Conservation (phyloP, 2,113 vertebrate genomes). For the Mirounga angustirostris region DNA sequence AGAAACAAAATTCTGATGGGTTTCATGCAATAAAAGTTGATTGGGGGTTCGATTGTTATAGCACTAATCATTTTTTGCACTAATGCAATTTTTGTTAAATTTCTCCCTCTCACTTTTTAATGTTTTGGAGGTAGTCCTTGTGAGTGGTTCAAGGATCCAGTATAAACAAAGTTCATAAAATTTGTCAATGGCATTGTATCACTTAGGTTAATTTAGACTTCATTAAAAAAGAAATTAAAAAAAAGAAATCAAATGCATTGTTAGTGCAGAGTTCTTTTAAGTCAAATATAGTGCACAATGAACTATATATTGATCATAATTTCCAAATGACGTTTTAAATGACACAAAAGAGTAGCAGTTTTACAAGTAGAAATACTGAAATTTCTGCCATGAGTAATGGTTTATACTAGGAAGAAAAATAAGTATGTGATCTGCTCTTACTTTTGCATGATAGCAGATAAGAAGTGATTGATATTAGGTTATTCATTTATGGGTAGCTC, state of each 20-base stretch:
- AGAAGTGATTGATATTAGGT: slow-evolving; percentile 70
- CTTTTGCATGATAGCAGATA: slow-evolving; percentile 50
- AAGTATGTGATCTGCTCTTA: slow-evolving; percentile 41
- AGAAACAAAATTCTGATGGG: not conserved
- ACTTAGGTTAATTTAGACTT: not conserved
- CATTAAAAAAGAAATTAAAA: not conserved
- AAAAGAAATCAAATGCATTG: not conserved
- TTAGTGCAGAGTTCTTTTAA: not conserved
- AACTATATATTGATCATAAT: not conserved
- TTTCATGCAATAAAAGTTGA: not conserved
- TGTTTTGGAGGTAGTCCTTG: not conserved
- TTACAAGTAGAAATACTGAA: slow-evolving; percentile 45
- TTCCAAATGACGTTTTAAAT: slow-evolving; percentile 12
- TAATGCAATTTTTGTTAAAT: not conserved
- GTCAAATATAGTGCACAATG: not conserved
- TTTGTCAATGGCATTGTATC: not conserved
- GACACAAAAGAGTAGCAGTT: not conserved
- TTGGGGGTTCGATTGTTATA: not conserved
- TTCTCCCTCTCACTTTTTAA: not conserved
- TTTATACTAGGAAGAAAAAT: slow-evolving; percentile 60
- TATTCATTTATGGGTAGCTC: slow-evolving; percentile 67
- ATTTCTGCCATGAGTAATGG: slow-evolving; percentile 47
- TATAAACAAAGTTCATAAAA: not conserved
- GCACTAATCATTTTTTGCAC: not conserved
- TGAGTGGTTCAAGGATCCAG: not conserved